A percentile compares a stretch with the other conserved stretches of the same genome.
phyloP scores from a whole-genome alignment of 1,140 invertebrate species.

The Gryllus bimaculatus region DNA sequence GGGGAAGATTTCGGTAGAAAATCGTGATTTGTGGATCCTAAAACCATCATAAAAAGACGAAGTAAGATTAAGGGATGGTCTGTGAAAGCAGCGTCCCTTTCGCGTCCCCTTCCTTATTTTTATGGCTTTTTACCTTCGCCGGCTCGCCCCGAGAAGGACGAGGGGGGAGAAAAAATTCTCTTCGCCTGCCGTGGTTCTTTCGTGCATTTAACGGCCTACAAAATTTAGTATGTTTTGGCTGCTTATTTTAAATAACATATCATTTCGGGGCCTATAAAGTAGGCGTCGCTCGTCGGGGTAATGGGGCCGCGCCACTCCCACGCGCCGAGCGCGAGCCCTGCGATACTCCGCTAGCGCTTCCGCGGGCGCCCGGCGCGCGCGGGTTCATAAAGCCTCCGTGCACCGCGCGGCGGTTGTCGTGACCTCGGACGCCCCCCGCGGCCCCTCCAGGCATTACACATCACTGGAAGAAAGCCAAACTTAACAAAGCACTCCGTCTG shows the following conservation, averaged over 20 bases:
- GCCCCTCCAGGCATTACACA: background rate
- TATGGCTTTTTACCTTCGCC: background rate
- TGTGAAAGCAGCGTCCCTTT: background rate
- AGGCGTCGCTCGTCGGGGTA: no score
- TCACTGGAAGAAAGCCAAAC: conserved; percentile 1
- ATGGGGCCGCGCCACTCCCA: no score
- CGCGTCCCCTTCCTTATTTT: background rate
- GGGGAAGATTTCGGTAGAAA: background rate
- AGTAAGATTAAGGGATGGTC: background rate
- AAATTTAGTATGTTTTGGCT: background rate
- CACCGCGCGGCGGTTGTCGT: no score
- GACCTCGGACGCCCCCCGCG: no score
- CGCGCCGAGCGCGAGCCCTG: no score
- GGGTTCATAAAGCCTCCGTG: no score
- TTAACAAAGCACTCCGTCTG: background rate
- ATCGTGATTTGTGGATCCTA: conserved; percentile 4
- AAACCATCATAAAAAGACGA: conserved; percentile 5
- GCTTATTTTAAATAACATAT: background rate
- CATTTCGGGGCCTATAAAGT: background rate
- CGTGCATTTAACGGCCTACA: background rate
- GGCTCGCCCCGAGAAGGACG: background rate
- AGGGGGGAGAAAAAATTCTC: background rate
- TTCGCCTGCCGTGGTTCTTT: background rate
- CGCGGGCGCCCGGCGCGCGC: no score
- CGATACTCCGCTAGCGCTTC: no score